Evolutionary conservation across 92 coral and sea anemone genomes (phyloP).

Genomic region (Bergia puertoricense): DNA sequence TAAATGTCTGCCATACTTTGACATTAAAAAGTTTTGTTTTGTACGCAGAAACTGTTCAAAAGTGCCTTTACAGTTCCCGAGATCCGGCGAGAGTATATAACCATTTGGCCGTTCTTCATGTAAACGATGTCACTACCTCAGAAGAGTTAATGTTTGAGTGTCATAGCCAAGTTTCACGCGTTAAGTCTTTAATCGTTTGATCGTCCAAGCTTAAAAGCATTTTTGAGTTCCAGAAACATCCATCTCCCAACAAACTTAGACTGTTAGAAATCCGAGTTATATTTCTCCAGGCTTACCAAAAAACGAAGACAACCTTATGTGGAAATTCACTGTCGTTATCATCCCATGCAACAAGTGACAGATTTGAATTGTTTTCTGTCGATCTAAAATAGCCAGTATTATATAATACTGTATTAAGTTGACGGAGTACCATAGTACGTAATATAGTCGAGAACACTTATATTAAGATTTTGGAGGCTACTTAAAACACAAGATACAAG

Average conservation of each 20-base stretch:
- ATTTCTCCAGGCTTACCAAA: background rate
- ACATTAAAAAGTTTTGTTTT: no score
- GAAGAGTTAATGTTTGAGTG: no score
- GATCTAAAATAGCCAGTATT: background rate
- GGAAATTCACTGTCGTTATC: background rate
- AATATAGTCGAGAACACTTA: no score
- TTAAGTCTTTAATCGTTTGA: no score
- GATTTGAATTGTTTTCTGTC: background rate
- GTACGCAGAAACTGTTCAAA: no score
- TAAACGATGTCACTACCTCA: background rate
- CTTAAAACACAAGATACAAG: background rate
- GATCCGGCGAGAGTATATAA: background rate
- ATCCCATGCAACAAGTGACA: background rate
- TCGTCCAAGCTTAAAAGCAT: background rate
- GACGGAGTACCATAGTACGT: no score
- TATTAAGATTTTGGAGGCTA: no score
- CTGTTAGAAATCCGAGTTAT: no score
- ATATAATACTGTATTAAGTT: background rate
- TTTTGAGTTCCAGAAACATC: background rate
- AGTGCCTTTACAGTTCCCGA: background rate
- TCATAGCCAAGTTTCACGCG: no score
- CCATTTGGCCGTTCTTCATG: background rate
- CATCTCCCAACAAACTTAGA: background rate
- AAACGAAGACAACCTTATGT: background rate
- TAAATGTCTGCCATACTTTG: no score